Percentiles rank a stretch among this genome's conserved stretches.
phyloP scores from a whole-genome alignment of 2,113 vertebrate genomes.

The Eublepharis macularius region DNA sequence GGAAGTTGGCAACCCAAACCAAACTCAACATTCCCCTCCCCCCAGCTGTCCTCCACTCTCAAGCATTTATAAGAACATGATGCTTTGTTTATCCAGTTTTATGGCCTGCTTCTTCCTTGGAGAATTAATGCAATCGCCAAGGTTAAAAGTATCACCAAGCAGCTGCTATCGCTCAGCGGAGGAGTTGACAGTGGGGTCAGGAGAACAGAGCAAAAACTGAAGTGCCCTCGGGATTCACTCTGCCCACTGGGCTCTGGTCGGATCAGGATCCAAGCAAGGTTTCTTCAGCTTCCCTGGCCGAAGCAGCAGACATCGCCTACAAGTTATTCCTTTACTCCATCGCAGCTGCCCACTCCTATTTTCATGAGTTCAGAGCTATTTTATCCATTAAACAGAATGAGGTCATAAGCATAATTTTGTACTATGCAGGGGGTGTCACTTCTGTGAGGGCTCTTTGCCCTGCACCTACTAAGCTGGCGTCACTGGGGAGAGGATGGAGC shows the following conservation, averaged over 20 bases:
- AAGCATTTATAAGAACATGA: not conserved
- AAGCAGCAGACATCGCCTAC: not conserved
- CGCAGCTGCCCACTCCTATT: not conserved
- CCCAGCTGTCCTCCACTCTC: no score
- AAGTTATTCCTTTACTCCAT: not conserved
- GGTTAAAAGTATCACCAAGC: not conserved
- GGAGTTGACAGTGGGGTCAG: not conserved
- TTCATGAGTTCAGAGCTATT: not conserved
- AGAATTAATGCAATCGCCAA: not conserved
- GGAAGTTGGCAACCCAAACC: no score
- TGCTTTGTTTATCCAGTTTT: not conserved
- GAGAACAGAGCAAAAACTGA: not conserved
- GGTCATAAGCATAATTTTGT: no score
- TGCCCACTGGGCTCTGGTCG: not conserved
- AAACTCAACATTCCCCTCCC: no score
- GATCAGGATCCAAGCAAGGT: not conserved
- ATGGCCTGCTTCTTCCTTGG: not conserved
- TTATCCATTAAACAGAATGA: not conserved
- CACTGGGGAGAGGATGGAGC: no score
- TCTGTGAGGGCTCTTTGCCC: no score
- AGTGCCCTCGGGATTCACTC: not conserved
- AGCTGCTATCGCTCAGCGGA: not conserved
- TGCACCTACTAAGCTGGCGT: no score
- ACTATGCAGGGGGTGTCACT: no score
- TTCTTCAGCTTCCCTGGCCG: not conserved